Conservation (phyloP, 2,888 invertebrate species). For the Altica lythri region DNA sequence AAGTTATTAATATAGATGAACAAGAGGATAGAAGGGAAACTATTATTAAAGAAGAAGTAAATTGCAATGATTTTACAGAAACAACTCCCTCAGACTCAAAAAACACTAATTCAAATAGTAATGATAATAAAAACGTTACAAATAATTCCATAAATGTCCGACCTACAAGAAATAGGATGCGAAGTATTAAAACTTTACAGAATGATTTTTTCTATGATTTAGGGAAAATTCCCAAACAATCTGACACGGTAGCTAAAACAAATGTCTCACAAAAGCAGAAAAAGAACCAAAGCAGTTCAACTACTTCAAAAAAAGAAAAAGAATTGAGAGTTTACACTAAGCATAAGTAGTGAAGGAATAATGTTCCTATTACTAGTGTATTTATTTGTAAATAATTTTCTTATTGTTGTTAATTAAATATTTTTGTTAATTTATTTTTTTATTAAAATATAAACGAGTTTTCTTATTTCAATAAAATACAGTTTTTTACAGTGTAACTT, state of each 20-base stretch:
- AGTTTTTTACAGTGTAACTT: conserved; percentile 2
- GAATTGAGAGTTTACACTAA: conserved; percentile 4
- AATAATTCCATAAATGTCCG: conserved; percentile 38
- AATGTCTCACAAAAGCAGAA: conserved; percentile 22
- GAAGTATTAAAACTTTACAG: conserved; percentile 49
- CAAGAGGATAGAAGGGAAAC: conserved; percentile 4
- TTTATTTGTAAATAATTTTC: conserved; percentile 6
- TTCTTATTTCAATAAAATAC: conserved; percentile 6
- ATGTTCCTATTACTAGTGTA: not conserved
- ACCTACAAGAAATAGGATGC: conserved; percentile 69
- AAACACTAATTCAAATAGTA: too few species aligned
- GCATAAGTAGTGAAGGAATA: not conserved
- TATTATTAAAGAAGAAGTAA: conserved; percentile 11
- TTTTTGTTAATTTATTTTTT: conserved; percentile 20
- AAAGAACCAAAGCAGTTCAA: conserved; percentile 13
- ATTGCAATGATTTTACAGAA: too few species aligned
- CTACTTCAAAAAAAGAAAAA: not conserved
- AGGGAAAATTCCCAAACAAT: conserved; percentile 52
- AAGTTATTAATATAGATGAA: conserved; percentile 24
- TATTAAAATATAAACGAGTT: not conserved
- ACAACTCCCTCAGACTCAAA: too few species aligned
- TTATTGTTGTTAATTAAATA: conserved; percentile 9
- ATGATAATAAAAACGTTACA: too few species aligned
- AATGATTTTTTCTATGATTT: conserved; percentile 77
- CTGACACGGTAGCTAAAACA: conserved; percentile 24